A percentile compares a stretch with the other conserved stretches of the same genome.
Conservation (phyloP, 1,140 invertebrate genomes). For the Trichomalopsis sarcophagae region DNA sequence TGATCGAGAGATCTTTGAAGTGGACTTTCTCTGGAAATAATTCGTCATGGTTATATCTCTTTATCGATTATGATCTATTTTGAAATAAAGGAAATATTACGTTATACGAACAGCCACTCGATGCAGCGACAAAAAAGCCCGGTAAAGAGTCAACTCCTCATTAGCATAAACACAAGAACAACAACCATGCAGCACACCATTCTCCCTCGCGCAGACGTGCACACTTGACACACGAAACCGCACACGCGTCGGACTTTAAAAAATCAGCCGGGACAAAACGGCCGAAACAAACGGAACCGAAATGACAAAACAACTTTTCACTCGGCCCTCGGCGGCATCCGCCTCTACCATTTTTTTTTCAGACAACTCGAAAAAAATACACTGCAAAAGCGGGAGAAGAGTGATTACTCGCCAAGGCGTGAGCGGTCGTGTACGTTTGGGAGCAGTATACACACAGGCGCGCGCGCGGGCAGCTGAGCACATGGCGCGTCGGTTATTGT, state of each 20-base stretch:
- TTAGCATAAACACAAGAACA: no score
- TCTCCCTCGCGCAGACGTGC: background rate
- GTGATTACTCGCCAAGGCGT: constrained; percentile 30
- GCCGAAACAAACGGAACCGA: background rate
- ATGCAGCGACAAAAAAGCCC: no score
- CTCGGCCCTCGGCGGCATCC: background rate
- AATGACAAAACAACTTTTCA: constrained; percentile 31
- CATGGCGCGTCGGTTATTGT: constrained; percentile 63
- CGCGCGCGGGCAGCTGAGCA: constrained; percentile 51
- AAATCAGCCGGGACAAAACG: background rate
- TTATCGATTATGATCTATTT: no score
- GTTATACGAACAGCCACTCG: no score
- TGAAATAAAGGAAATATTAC: no score
- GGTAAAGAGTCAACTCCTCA: no score
- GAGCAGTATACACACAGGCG: background rate
- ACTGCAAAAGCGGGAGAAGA: background rate
- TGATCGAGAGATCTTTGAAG: no score
- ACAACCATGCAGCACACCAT: no score
- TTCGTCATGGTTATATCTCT: no score
- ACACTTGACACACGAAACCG: constrained; percentile 9
- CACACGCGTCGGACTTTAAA: background rate
- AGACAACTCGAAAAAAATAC: background rate
- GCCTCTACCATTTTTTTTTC: background rate
- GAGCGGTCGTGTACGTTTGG: constrained; percentile 33
- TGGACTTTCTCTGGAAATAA: no score